A percentile compares a stretch with the other conserved stretches of the same genome.
Conservation (phyloP, 2,888 invertebrate species). For the Tryphoninae sp. region DNA sequence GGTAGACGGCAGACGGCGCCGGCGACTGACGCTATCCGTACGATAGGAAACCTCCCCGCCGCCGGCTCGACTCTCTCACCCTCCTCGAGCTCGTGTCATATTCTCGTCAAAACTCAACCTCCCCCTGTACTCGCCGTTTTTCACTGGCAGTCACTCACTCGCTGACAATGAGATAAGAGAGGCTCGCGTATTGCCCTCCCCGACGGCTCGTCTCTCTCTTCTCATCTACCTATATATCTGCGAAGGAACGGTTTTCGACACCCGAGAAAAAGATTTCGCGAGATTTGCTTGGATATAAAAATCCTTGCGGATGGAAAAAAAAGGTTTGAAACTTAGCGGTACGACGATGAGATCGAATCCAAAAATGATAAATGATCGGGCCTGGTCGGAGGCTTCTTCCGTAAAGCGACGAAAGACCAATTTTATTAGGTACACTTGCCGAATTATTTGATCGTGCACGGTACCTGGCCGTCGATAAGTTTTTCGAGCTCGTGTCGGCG, state of each 20-base stretch:
- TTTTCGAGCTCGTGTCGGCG: too few relatives aligned
- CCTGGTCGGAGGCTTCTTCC: too few relatives aligned
- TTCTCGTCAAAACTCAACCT: constrained; percentile 38
- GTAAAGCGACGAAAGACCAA: too few relatives aligned
- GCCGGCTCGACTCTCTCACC: constrained; percentile 25
- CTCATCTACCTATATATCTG: not conserved
- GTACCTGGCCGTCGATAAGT: too few relatives aligned
- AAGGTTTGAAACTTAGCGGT: too few relatives aligned
- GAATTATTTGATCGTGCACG: too few relatives aligned
- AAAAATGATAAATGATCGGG: too few relatives aligned
- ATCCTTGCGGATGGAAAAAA: not conserved
- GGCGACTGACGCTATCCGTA: constrained; percentile 64
- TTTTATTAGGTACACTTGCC: too few relatives aligned
- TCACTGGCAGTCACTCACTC: constrained; percentile 72
- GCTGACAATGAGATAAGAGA: constrained; percentile 73
- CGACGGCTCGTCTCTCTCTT: not conserved
- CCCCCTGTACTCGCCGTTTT: constrained; percentile 21
- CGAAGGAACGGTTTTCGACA: constrained; percentile 18
- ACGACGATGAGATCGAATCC: too few relatives aligned
- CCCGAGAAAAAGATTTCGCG: not conserved
- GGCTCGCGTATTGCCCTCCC: constrained; percentile 58
- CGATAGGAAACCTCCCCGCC: constrained; percentile 43
- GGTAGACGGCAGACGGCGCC: constrained; percentile 50
- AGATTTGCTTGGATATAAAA: not conserved
- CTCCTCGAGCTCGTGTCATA: constrained; percentile 2